phyloP scores from a whole-genome alignment of 1,140 invertebrate species.

The Zophobas atratus region DNA sequence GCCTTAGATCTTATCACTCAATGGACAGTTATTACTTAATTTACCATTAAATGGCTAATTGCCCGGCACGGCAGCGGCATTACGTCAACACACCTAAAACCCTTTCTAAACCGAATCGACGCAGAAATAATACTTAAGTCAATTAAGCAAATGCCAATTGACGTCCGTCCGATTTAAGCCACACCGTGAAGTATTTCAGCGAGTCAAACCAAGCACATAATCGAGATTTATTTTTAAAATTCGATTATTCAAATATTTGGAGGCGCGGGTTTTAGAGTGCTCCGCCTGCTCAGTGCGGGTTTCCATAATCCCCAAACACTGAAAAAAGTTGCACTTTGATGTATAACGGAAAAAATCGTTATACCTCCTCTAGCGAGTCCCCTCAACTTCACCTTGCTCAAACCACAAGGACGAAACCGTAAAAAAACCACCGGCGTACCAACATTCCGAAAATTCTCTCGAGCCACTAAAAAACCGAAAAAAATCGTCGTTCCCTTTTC shows the following conservation, averaged over 20 bases:
- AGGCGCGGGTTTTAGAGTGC: not conserved
- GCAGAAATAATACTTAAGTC: too few relatives aligned
- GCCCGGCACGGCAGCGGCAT: not conserved
- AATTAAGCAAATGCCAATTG: too few relatives aligned
- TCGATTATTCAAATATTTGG: not conserved
- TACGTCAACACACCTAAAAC: not conserved
- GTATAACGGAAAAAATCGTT: too few relatives aligned
- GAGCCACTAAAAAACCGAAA: not conserved
- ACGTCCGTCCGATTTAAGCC: not conserved
- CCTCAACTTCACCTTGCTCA: slow-evolving; percentile 1
- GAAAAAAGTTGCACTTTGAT: too few relatives aligned
- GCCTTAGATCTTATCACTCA: not conserved
- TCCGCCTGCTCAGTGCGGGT: too few relatives aligned
- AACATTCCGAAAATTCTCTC: not conserved
- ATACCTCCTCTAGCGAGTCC: too few relatives aligned
- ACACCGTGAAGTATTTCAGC: not conserved
- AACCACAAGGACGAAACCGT: not conserved
- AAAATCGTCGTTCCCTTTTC: not conserved
- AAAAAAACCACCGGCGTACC: not conserved
- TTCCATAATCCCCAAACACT: too few relatives aligned
- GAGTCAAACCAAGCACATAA: slow-evolving; percentile 11
- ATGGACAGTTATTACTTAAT: slow-evolving; percentile 30
- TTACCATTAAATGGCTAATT: slow-evolving; percentile 19
- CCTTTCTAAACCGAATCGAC: not conserved
- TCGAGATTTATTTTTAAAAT: not conserved